Evolutionary conservation across 2,797 vertebrate species (phyloP).

Genomic region (Antrozous pallidus): DNA sequence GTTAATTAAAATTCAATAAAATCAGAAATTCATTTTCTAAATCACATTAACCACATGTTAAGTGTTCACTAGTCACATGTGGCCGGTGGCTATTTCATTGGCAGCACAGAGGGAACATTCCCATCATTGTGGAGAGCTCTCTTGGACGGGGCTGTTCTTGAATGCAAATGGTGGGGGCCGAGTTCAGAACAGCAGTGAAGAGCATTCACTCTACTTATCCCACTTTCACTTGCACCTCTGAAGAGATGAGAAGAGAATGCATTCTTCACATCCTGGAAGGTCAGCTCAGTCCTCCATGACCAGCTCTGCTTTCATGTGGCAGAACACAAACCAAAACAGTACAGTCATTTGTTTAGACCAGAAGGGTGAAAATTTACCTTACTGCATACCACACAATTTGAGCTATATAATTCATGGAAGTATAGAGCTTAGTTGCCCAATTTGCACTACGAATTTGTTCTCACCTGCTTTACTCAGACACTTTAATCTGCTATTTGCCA

Average conservation of each 20-base stretch:
- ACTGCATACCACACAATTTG: not conserved
- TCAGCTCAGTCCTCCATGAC: no score
- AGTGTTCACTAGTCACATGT: not conserved
- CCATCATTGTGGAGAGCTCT: not conserved
- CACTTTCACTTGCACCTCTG: rapidly evolving
- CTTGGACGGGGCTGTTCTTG: rapidly evolving
- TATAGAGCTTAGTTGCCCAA: not conserved
- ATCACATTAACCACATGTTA: not conserved
- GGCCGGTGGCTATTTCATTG: not conserved
- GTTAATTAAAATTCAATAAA: slow-evolving; percentile 39
- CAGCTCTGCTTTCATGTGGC: not conserved
- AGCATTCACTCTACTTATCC: not conserved
- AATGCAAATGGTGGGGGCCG: rapidly evolving
- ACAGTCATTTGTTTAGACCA: not conserved
- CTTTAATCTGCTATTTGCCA: not conserved
- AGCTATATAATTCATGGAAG: not conserved
- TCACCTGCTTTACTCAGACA: not conserved
- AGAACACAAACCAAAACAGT: not conserved
- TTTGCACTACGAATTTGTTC: not conserved
- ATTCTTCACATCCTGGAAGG: not conserved
- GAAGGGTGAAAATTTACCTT: not conserved
- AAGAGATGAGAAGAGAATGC: not conserved
- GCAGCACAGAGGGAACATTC: rapidly evolving
- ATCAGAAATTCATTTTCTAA: not conserved
- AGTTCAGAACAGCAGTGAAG: not conserved